phyloP scores from a whole-genome alignment of 2,113 vertebrate genomes.

The Ceuthmochares aereus region DNA sequence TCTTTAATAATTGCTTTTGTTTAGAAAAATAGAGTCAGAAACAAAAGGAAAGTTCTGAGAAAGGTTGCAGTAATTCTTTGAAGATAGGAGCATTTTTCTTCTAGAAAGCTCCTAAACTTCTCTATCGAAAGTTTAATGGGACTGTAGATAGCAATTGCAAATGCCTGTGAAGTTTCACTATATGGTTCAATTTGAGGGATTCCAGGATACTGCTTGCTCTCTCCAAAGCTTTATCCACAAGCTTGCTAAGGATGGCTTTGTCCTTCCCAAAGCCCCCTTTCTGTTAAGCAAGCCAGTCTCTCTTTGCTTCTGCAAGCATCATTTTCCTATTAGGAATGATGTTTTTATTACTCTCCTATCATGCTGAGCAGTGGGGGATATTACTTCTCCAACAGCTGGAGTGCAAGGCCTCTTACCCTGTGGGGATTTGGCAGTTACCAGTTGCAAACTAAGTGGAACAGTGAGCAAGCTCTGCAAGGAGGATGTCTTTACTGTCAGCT shows the following conservation, averaged over 20 bases:
- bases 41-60: neutral
- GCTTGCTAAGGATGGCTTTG: neutral
- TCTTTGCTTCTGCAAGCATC: conserved; percentile 45
- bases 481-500: conserved; percentile 46
- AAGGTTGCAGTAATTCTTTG: neutral
- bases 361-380: conserved; percentile 61
- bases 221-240: neutral
- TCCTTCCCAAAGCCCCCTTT: neutral
- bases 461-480: conserved; percentile 35
- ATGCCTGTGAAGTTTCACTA: neutral
- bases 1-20: neutral
- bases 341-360: conserved; percentile 63
- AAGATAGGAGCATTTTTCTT: neutral
- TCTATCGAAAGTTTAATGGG: neutral
- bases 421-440: conserved; percentile 67
- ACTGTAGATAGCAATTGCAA: neutral
- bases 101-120: neutral
- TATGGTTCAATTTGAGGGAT: neutral
- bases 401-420: conserved; percentile 56
- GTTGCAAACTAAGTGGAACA: conserved; percentile 41
- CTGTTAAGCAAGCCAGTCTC: neutral
- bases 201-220: neutral
- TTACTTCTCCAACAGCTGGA: conserved; percentile 65
- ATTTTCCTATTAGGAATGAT: conserved; percentile 67
- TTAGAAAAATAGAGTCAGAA: neutral